Base-by-base conservation (phyloP, 2,797 vertebrate species). In the Heterohyrax brucei region DNA sequence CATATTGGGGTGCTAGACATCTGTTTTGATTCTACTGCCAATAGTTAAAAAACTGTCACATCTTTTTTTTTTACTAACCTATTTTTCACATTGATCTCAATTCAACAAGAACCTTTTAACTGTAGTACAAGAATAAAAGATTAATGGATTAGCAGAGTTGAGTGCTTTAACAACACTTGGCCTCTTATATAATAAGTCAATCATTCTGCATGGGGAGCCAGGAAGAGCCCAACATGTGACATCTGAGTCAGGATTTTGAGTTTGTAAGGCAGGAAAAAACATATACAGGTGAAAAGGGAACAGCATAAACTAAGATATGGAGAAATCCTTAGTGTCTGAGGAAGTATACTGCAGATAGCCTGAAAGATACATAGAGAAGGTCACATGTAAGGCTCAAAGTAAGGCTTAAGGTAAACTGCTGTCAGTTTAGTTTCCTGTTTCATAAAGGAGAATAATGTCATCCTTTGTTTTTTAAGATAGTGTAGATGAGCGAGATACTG, bases 21-120 rank as follows among this genome's bases (percentile, higher is more conserved):
- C 68, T 78, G 33, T 79, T 92, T 86, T 89, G 7, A 44, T 33
- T 56, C 39, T 92, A 18, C 78, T 82, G 50, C 62, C 53, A 94
- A 50, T 73, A 89, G 30, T 77, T 75, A 61, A 82, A 82, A 91
- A 21, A 62, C 66, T 72, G 86, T 46, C 24, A 61, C 24, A 61
- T 30, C 83, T 87, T 73, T 28, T n/a, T 72, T 7, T 30, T 83
- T 73, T 82, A 28, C 53, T 66, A 95, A 81, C 18, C 30, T 21
- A 50, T 72, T 90, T 70, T 72, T 28, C 48, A 83, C 46, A 64
- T 90, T 90, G 62, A 72, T 33, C 16, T 81, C 79, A 92, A 70
- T 33, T 39, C 44, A 72, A 76, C 70, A 72, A 80, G 39, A 76
- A 73, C 48, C 21, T 79, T 46, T 0, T 50, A 80, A 81, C 33